Evolutionary conservation across 1,140 invertebrate genomes (phyloP), one percentile per base, ranked within the genome.

Genomic region (Chironomus tepperi): DNA sequence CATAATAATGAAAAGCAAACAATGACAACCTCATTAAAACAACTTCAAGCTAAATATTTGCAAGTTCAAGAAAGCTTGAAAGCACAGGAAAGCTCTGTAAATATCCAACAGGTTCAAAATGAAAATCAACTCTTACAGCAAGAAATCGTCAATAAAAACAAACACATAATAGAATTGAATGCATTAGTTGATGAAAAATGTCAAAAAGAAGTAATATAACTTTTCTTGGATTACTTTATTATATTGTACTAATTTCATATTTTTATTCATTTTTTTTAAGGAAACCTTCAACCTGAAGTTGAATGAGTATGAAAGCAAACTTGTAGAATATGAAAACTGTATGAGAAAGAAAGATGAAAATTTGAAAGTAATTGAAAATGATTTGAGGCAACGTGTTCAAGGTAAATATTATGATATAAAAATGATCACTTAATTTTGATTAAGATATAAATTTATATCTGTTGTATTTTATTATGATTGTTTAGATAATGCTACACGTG

Each of bases 1-100:
- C 65, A 81, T 6, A 64, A 21, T 9, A 81, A 81, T 34, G 81
- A 82, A 0, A 82, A 81, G 75, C 47, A 81, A 5, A 57, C 77
- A 0, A 21, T 80, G n/a, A 80, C 81, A 18, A 1, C 19, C 18
- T 70, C 65, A 73, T 78, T 80, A n/a, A 80, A 82, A 75, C 81
- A 82, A 74, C 80, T 81, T 73, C 81, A 82, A 74, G 77, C 76
- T 7, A 78, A 79, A 18, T 73, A 81, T 12, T 43, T 79, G 64
- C 75, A 77, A 67, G 81, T 81, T 24, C 79, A 81, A 73, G 80
- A 82, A 73, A 77, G 78, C 65, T 78, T 70, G 7, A 70, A 77
- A 47, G 79, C 81, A 10, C 79, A 81, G 76, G 81, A 82, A 42
- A 57, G 80, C 24, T 6, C 80, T 43, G 76, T 76, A 7, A 78